Evolutionary conservation across 2,113 vertebrate genomes (phyloP).

Genomic region (Typhlomys cinereus): DNA sequence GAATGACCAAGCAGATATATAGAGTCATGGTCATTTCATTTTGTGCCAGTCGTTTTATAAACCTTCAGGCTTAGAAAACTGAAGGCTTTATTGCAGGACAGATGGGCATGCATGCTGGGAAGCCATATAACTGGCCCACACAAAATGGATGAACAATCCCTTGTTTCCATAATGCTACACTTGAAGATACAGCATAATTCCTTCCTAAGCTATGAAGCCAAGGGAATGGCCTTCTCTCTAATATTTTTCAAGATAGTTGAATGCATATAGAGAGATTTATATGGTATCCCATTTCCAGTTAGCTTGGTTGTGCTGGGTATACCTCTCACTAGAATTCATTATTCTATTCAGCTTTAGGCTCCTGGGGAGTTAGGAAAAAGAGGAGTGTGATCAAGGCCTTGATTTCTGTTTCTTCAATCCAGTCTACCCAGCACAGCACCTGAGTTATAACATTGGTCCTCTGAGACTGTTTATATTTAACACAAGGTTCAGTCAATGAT

Average conservation of each 20-base stretch:
- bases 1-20: slow-evolving; percentile 60
- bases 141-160: slow-evolving; percentile 50
- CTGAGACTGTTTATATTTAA: slow-evolving; percentile 46
- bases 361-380: background rate
- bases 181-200: slow-evolving; percentile 65
- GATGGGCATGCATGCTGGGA: slow-evolving; percentile 60
- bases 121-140: slow-evolving; percentile 46
- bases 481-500: background rate
- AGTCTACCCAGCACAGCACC: background rate
- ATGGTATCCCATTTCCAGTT: slow-evolving; percentile 41
- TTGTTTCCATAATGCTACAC: slow-evolving; percentile 44
- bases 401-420: slow-evolving; percentile 32
- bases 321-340: slow-evolving; percentile 33
- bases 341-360: background rate
- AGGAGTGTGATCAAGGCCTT: background rate
- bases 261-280: slow-evolving; percentile 35
- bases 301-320: background rate
- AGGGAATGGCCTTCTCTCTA: slow-evolving; percentile 36
- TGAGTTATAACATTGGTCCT: slow-evolving; percentile 38
- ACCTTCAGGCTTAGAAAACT: slow-evolving; percentile 60
- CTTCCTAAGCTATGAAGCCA: slow-evolving; percentile 39
- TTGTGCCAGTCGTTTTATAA: slow-evolving; percentile 61
- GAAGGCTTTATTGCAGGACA: slow-evolving; percentile 71
- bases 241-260: slow-evolving; percentile 61
- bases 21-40: slow-evolving; percentile 51